Evolutionary conservation across 2,797 vertebrate genomes (phyloP).

Genomic region (Merluccius polli): DNA sequence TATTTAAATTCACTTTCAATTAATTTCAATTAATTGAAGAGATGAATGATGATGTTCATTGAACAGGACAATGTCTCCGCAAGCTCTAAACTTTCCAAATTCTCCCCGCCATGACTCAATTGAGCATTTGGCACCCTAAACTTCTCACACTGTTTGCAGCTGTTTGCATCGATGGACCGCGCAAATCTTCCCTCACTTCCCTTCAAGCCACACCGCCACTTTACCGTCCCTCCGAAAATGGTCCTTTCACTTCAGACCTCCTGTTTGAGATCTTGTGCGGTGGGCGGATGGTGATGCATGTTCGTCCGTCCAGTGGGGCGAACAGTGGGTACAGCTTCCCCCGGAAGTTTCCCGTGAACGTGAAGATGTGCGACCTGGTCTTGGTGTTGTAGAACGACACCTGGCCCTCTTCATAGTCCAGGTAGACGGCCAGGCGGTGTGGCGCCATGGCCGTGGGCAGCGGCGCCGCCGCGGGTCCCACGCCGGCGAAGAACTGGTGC

Average conservation of each 20-base stretch:
- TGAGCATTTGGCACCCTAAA: neutral
- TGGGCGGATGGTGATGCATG: slow-evolving; percentile 55
- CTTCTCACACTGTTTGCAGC: neutral
- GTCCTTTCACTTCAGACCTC: neutral
- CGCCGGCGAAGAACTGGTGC: slow-evolving; percentile 67
- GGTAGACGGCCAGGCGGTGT: slow-evolving; percentile 65
- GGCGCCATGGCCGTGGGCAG: slow-evolving; percentile 59
- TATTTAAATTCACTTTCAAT: neutral
- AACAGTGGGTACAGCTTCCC: slow-evolving; percentile 75
- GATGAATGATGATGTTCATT: neutral
- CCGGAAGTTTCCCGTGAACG: slow-evolving; percentile 65
- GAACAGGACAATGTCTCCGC: neutral
- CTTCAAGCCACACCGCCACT: neutral
- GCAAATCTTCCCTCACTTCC: neutral
- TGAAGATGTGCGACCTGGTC: slow-evolving; percentile 73
- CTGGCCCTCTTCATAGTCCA: slow-evolving; percentile 76
- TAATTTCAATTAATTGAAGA: neutral
- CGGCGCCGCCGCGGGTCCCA: slow-evolving; percentile 49
- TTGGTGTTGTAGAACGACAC: slow-evolving; percentile 77
- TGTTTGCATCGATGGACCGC: neutral
- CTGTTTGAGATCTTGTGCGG: slow-evolving; percentile 15
- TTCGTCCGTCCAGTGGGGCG: slow-evolving; percentile 69
- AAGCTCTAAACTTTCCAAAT: neutral
- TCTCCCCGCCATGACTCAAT: neutral
- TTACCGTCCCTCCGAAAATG: neutral